Evolutionary conservation across 2,888 invertebrate species (phyloP).

Genomic region (Oxyteleia sp.): DNA sequence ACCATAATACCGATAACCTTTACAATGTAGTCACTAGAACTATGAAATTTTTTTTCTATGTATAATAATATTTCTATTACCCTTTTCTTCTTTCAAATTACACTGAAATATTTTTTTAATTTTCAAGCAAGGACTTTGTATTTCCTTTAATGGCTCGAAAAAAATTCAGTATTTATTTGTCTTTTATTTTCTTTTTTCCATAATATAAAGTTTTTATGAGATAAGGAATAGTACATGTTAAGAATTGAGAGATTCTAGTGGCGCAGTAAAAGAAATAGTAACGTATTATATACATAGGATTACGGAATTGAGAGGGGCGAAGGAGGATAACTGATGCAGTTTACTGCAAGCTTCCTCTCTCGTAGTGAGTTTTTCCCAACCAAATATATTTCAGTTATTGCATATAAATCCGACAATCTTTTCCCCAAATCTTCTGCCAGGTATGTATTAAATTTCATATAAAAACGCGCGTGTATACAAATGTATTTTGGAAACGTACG

Average conservation of each 20-base stretch:
- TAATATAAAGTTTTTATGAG: slow-evolving; percentile 24
- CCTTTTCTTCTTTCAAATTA: background rate
- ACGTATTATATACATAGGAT: slow-evolving; percentile 33
- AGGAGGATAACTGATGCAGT: slow-evolving; percentile 34
- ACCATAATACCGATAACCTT: no score
- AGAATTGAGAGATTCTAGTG: slow-evolving; percentile 39
- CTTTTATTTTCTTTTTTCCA: slow-evolving; percentile 22
- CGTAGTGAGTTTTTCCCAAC: slow-evolving; percentile 18
- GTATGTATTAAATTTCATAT: slow-evolving; percentile 25
- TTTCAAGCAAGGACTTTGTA: background rate
- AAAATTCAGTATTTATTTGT: slow-evolving; percentile 6
- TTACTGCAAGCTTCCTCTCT: slow-evolving; percentile 28
- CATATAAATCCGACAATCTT: slow-evolving; percentile 49
- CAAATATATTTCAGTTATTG: slow-evolving; percentile 44
- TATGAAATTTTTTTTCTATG: no score
- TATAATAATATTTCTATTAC: no score
- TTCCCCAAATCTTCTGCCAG: slow-evolving; percentile 32
- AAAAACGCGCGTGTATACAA: no score
- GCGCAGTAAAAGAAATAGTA: slow-evolving; percentile 35
- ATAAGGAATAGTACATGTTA: slow-evolving; percentile 24
- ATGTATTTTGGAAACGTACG: no score
- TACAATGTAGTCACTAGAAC: no score
- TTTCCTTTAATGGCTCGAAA: background rate
- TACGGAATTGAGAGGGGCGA: slow-evolving; percentile 22
- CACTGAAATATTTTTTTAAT: background rate